These are phyloP conservation scores for Guaruba guarouba DNA, from an alignment of 2,113 vertebrate species.

Conservation along the genomic window DNA sequence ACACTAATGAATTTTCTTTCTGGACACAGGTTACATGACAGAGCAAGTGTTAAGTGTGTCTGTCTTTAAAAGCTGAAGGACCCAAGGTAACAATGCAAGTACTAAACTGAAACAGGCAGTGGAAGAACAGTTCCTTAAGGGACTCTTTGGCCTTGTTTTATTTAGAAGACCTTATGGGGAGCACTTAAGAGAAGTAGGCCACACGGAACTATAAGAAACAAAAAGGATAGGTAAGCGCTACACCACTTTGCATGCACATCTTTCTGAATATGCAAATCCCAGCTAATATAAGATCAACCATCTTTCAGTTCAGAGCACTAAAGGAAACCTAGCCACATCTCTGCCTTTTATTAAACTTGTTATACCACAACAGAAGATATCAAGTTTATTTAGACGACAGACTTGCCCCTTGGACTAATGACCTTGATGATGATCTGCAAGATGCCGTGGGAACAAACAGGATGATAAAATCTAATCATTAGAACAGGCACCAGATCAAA, in stretches of 20 bases:
- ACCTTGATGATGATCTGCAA: not conserved
- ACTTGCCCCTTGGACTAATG: constrained; percentile 14
- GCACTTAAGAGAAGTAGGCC: not conserved
- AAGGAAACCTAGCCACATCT: not conserved
- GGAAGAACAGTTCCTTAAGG: not conserved
- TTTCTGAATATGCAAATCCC: not conserved
- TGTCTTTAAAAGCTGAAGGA: not conserved
- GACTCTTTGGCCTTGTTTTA: not conserved
- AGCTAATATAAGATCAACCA: not conserved
- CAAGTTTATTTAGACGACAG: constrained; percentile 32
- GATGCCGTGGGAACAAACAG: not conserved
- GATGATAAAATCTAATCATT: constrained; percentile 31
- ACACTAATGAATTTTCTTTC: not conserved
- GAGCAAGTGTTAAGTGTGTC: accelerated
- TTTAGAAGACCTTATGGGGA: not conserved
- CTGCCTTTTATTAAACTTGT: not conserved
- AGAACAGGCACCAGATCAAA: not conserved
- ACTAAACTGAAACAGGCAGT: not conserved
- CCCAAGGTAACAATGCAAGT: not conserved
- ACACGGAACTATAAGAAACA: not conserved
- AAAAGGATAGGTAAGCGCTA: not conserved
- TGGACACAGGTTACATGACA: not conserved
- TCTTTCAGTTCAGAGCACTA: not conserved
- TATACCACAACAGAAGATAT: not conserved
- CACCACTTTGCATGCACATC: not conserved